phyloP scores from a whole-genome alignment of 2,888 invertebrate species.

The Leucophora obtusa region DNA sequence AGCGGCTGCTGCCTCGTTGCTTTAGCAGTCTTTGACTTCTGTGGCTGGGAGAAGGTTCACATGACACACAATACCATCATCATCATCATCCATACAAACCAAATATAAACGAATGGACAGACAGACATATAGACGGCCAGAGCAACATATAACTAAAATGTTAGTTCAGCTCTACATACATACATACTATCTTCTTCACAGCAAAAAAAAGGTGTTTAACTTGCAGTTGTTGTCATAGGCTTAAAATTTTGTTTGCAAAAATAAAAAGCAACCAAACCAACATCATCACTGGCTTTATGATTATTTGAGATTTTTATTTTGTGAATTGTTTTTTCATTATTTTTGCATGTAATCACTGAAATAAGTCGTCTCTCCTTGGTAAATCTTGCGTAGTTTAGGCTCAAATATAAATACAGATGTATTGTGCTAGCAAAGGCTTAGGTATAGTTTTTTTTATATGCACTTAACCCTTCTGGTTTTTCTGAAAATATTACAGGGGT shows the following conservation, averaged over 20 bases:
- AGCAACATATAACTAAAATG: constrained; percentile 30
- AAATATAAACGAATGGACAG: constrained; percentile 37
- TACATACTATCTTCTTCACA: constrained; percentile 52
- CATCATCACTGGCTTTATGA: constrained; percentile 8
- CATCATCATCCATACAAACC: neutral
- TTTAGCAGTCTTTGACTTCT: constrained; percentile 50
- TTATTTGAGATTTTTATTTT: constrained; percentile 36
- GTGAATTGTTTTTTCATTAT: constrained; percentile 28
- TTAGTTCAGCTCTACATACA: constrained; percentile 56
- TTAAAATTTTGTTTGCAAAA: constrained; percentile 35
- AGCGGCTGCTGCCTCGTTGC: constrained; percentile 13
- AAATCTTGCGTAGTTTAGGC: constrained; percentile 52
- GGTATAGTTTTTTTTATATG: neutral
- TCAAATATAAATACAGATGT: constrained; percentile 12
- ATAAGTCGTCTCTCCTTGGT: constrained; percentile 49
- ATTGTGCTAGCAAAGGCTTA: constrained; percentile 33
- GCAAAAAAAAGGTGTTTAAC: constrained; percentile 24
- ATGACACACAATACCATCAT: constrained; percentile 56
- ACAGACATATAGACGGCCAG: neutral
- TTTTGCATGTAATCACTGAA: constrained; percentile 52
- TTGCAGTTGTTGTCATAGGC: constrained; percentile 53
- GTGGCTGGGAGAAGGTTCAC: constrained; percentile 66
- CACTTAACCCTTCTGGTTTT: constrained; percentile 1
- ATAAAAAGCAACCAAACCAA: neutral
- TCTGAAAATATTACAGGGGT: neutral